Percentiles rank a stretch among this genome's conserved stretches.
These are phyloP conservation scores for Pelusios castaneus DNA, from an alignment of 2,113 vertebrate species.

Conservation along the genomic window DNA sequence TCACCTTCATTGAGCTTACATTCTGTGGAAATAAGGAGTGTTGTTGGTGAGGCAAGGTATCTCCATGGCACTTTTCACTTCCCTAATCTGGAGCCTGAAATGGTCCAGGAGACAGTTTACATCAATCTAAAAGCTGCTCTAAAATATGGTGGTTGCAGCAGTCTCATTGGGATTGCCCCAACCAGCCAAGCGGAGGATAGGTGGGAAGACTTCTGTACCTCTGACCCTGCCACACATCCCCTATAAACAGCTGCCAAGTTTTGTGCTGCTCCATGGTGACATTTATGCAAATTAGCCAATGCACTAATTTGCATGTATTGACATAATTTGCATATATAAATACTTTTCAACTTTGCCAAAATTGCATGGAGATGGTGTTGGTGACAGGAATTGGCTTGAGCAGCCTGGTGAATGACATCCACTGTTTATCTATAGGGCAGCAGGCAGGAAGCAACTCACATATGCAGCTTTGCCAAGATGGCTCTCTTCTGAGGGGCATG, in stretches of 20 bases:
- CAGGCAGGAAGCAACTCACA: background rate
- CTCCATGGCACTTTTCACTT: background rate
- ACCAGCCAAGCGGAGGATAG: background rate
- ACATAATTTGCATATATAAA: background rate
- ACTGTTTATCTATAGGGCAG: background rate
- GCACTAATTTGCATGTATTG: no score
- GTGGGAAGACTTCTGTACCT: background rate
- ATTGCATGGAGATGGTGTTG: background rate
- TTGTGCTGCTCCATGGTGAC: background rate
- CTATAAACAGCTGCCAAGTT: background rate
- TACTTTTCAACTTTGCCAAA: background rate
- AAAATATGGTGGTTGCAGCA: background rate
- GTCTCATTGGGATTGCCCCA: background rate
- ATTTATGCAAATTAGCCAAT: background rate
- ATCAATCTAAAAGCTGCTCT: background rate
- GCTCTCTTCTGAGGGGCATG: no score
- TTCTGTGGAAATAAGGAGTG: background rate
- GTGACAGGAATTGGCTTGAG: background rate
- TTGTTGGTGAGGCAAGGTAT: background rate
- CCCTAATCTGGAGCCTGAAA: background rate
- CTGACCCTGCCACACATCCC: background rate
- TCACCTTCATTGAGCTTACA: background rate
- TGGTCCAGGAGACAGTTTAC: background rate
- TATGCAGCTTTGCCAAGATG: background rate
- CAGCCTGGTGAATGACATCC: background rate